phyloP scores from a whole-genome alignment of 2,888 invertebrate species.

The Malachius bipustulatus region DNA sequence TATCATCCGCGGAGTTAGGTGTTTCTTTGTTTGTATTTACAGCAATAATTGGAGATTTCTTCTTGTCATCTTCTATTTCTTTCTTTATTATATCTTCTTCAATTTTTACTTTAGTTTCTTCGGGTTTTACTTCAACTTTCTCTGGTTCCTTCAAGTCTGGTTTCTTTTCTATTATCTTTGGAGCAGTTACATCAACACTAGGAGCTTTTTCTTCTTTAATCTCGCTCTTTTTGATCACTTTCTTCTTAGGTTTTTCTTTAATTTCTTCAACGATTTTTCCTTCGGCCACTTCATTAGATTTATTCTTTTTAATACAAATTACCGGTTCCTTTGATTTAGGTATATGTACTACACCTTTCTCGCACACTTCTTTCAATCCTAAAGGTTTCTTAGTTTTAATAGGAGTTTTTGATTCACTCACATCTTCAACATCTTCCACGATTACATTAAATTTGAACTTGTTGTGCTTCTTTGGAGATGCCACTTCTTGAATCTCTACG shows the following conservation, averaged over 20 bases:
- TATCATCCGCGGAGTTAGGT: too few relatives aligned
- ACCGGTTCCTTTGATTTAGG: constrained; percentile 22
- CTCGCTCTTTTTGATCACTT: too few relatives aligned
- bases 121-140: constrained; percentile 5
- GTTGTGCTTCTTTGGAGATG: constrained; percentile 25
- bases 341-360: constrained; percentile 20
- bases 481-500: constrained; percentile 48
- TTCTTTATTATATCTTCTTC: too few relatives aligned
- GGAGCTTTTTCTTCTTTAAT: neutral
- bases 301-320: constrained; percentile 25
- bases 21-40: too few relatives aligned
- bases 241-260: constrained; percentile 26
- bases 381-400: too few relatives aligned
- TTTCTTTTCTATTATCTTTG: too few relatives aligned
- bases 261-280: constrained; percentile 35
- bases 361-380: constrained; percentile 13
- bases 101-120: neutral
- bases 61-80: neutral
- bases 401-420: constrained; percentile 7
- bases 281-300: constrained; percentile 14
- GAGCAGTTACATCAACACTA: neutral
- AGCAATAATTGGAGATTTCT: neutral
- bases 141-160: too few relatives aligned
- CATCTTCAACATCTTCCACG: constrained; percentile 27
- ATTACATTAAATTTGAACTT: constrained; percentile 34